phyloP scores from a whole-genome alignment of 2,797 vertebrate species.

The Oreochromis grahami region DNA sequence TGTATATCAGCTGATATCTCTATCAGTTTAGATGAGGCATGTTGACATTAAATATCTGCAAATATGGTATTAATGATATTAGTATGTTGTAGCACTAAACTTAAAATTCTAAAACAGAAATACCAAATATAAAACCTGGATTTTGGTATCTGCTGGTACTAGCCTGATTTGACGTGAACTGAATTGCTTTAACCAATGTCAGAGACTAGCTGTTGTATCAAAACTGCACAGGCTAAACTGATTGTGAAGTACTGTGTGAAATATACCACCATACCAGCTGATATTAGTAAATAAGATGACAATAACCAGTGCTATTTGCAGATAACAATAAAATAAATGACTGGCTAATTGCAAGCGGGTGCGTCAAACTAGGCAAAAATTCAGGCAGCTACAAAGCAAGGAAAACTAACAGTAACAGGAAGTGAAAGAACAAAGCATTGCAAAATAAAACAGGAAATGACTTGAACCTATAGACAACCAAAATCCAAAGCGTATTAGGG shows the following conservation, averaged over 20 bases:
- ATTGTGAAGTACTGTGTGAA: neutral
- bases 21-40: neutral
- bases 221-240: neutral
- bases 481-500: neutral
- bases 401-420: neutral
- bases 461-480: neutral
- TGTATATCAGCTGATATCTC: neutral
- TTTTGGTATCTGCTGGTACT: neutral
- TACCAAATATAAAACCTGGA: too few relatives aligned
- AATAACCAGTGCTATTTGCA: neutral
- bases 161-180: neutral
- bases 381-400: neutral
- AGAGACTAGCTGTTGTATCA: neutral
- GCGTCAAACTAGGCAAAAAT: neutral
- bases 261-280: neutral
- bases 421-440: neutral
- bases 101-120: too few relatives aligned
- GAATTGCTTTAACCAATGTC: neutral
- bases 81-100: neutral
- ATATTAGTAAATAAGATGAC: neutral
- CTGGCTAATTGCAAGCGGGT: neutral
- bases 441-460: neutral
- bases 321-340: neutral
- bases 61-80: neutral
- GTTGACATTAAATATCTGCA: neutral